These are phyloP conservation scores for Elanoides forficatus DNA, from an alignment of 2,113 vertebrate genomes.

Conservation along the genomic window DNA sequence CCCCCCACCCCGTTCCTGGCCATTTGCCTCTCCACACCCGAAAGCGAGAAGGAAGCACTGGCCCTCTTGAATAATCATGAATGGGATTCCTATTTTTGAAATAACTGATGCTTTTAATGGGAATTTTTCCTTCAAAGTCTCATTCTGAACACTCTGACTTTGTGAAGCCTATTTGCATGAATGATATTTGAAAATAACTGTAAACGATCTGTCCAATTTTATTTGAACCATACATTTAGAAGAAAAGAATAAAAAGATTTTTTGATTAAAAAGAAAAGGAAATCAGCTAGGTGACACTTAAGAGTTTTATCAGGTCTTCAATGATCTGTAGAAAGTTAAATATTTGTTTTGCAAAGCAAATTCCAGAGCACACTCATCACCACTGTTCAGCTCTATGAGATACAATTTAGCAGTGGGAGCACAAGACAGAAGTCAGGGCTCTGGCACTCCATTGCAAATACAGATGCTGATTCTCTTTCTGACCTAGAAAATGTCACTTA, in stretches of 20 bases:
- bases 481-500: neutral
- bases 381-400: neutral
- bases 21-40: neutral
- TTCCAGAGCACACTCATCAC: slow-evolving; percentile 34
- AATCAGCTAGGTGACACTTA: neutral
- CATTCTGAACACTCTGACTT: neutral
- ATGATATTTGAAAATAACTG: neutral
- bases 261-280: slow-evolving; percentile 13
- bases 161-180: neutral
- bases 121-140: neutral
- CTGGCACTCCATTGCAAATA: neutral
- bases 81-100: neutral
- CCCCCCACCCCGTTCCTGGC: neutral
- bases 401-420: neutral
- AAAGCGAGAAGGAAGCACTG: neutral
- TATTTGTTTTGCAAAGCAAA: slow-evolving; percentile 55
- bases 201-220: neutral
- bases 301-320: slow-evolving; percentile 20
- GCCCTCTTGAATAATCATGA: neutral
- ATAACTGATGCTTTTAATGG: neutral
- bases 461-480: neutral
- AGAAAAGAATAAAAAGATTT: neutral
- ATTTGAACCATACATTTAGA: neutral
- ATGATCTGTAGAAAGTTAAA: slow-evolving; percentile 27
- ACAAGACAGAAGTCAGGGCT: neutral